phyloP scores from a whole-genome alignment of 2,888 invertebrate species.

The Trypoxylon attenuatum region DNA sequence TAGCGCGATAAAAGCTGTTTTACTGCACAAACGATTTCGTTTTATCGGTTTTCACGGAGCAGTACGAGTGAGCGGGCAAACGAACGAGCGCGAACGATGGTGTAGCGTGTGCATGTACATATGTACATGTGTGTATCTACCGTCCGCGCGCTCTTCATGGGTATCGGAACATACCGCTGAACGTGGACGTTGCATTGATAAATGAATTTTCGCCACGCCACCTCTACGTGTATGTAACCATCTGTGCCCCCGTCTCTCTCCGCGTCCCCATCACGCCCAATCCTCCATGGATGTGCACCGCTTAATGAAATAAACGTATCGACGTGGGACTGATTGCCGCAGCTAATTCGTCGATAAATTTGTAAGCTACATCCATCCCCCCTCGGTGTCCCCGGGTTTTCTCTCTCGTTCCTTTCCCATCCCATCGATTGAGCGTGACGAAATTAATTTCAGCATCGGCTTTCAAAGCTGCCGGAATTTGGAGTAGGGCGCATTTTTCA shows the following conservation, averaged over 20 bases:
- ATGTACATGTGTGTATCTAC: not conserved
- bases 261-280: not conserved
- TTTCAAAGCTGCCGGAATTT: not conserved
- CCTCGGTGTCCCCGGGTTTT: not conserved
- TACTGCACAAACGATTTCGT: slow-evolving; percentile 54
- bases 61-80: slow-evolving; percentile 24
- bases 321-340: slow-evolving; percentile 49
- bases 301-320: slow-evolving; percentile 61
- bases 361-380: slow-evolving; percentile 23
- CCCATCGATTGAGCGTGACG: not conserved
- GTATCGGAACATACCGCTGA: slow-evolving; percentile 17
- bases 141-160: no score
- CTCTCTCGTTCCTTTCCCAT: not conserved
- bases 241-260: slow-evolving; percentile 12
- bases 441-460: slow-evolving; percentile 21
- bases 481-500: not conserved
- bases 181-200: slow-evolving; percentile 43
- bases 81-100: slow-evolving; percentile 13
- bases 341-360: slow-evolving; percentile 59
- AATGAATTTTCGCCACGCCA: slow-evolving; percentile 50
- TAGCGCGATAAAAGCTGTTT: slow-evolving; percentile 53
- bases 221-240: not conserved
- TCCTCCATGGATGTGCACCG: slow-evolving; percentile 23
- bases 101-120: slow-evolving; percentile 25
- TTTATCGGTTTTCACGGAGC: slow-evolving; percentile 50